A percentile compares a stretch with the other conserved stretches of the same genome.
Conservation (phyloP, 2,797 vertebrate species). For the Ateles fusciceps region DNA sequence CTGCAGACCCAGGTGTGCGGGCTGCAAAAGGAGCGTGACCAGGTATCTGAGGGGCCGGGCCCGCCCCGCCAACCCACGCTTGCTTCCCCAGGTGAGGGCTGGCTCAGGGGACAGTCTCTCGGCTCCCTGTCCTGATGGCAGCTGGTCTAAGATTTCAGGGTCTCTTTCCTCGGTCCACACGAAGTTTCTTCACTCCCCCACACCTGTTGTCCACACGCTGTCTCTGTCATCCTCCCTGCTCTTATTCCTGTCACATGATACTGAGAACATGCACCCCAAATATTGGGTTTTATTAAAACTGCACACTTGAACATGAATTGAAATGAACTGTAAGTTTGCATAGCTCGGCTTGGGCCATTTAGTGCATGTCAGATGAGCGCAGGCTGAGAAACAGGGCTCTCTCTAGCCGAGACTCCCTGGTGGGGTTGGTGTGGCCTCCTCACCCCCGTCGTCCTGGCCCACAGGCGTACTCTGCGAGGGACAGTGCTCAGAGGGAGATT, state of each 20-base stretch:
- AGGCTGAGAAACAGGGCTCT: neutral
- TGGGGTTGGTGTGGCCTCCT: too few relatives aligned
- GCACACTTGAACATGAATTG: fast-evolving
- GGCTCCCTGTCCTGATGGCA: fast-evolving
- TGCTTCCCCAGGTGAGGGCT: neutral
- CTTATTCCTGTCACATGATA: neutral
- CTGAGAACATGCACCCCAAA: neutral
- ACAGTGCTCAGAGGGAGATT: constrained; percentile 88
- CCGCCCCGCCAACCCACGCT: neutral
- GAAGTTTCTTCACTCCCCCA: neutral
- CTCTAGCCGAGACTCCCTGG: neutral
- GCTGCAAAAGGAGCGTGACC: constrained; percentile 91
- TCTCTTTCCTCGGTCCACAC: too few relatives aligned
- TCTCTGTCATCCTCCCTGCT: neutral
- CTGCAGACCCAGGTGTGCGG: constrained; percentile 89
- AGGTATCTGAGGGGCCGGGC: constrained; percentile 76
- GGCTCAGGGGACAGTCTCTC: neutral
- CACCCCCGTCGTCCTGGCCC: neutral
- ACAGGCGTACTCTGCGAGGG: constrained; percentile 89
- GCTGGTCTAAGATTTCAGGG: neutral
- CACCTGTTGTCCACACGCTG: fast-evolving
- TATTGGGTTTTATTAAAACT: neutral
- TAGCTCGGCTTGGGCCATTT: fast-evolving
- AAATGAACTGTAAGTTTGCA: fast-evolving
- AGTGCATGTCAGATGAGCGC: too few relatives aligned